Percentiles rank a stretch among this genome's conserved stretches.
These are phyloP conservation scores for Tachuris rubrigastra DNA, from an alignment of 2,113 vertebrate species.

Conservation along the genomic window DNA sequence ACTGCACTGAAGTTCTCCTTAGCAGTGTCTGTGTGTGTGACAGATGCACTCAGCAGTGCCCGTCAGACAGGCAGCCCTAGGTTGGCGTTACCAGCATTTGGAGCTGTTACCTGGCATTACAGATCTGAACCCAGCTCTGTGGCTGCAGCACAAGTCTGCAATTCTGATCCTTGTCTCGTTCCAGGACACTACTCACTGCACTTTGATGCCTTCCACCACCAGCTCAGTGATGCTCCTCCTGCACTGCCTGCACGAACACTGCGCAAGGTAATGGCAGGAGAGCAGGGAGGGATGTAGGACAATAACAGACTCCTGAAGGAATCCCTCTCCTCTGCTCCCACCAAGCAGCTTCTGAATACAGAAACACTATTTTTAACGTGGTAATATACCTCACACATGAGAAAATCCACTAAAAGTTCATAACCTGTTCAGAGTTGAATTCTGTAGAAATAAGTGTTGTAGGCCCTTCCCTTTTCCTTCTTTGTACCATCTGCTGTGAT, in stretches of 20 bases:
- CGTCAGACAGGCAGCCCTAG: not conserved
- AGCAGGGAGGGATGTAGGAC: not conserved
- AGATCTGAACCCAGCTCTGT: not conserved
- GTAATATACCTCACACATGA: not conserved
- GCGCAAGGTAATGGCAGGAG: slow-evolving; percentile 82
- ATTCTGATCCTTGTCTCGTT: slow-evolving; percentile 62
- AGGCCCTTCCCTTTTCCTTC: not conserved
- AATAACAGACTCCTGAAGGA: not conserved
- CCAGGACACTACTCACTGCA: slow-evolving; percentile 93
- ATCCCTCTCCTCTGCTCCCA: not conserved
- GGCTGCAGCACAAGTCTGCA: not conserved
- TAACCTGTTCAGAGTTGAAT: not conserved
- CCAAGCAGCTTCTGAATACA: not conserved
- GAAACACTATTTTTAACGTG: not conserved
- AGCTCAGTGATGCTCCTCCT: slow-evolving; percentile 87
- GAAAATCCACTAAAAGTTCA: not conserved
- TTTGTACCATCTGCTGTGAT: not conserved
- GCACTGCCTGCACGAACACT: slow-evolving; percentile 89
- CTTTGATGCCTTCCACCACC: slow-evolving; percentile 93
- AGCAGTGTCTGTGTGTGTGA: not conserved
- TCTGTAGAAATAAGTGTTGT: not conserved
- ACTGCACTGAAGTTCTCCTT: not conserved
- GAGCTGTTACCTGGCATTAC: not conserved
- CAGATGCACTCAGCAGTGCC: not conserved
- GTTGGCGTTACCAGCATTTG: not conserved